These are phyloP conservation scores for Myotis myotis DNA, from an alignment of 2,797 vertebrate species.

Conservation along the genomic window DNA sequence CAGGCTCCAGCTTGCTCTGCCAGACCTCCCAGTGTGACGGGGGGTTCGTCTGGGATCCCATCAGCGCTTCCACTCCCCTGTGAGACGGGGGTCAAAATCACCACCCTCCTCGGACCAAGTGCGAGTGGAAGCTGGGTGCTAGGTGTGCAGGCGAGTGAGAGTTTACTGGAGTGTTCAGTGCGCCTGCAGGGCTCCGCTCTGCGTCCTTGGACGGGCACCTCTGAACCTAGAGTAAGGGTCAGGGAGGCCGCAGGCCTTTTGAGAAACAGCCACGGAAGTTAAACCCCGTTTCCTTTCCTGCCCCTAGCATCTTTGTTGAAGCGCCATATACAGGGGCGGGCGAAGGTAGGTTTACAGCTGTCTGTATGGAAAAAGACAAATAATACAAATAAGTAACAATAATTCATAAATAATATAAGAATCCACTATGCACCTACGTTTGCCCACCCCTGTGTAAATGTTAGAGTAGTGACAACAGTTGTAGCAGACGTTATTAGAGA, in stretches of 20 bases:
- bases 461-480: not conserved
- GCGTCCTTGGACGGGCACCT: too few species aligned
- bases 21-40: rapidly evolving
- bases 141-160: not conserved
- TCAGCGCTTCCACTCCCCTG: not conserved
- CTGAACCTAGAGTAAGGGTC: not conserved
- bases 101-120: not conserved
- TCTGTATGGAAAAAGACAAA: too few species aligned
- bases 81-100: not conserved
- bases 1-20: not conserved
- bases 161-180: not conserved
- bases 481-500: not conserved
- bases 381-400: too few species aligned
- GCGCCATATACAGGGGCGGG: not conserved
- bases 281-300: not conserved
- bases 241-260: not conserved
- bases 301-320: not conserved
- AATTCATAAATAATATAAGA: too few species aligned
- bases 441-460: not conserved
- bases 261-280: conserved; percentile 25
- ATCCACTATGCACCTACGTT: not conserved
- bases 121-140: too few species aligned
- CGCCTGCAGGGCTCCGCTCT: not conserved
- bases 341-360: not conserved
- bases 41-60: too few species aligned